A percentile compares a stretch with the other conserved stretches of the same genome.
phyloP scores from a whole-genome alignment of 2,797 vertebrate genomes.

The Gobio occitaniae region DNA sequence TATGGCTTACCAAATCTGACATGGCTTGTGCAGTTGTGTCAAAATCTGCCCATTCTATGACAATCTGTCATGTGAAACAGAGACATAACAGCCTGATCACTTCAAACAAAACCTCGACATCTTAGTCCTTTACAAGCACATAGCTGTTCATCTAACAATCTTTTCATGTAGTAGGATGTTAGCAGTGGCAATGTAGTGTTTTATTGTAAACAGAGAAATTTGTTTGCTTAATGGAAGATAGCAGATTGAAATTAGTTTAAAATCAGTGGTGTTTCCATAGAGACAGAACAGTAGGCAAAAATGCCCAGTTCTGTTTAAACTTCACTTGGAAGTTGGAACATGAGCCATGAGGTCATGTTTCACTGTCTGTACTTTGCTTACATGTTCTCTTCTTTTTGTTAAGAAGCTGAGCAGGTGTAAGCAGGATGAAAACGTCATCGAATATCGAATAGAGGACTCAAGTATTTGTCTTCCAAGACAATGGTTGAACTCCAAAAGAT shows the following conservation, averaged over 20 bases:
- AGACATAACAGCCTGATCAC: slow-evolving; percentile 44
- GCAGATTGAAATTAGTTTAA: not conserved
- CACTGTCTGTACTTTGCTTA: slow-evolving; percentile 9
- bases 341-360: slow-evolving; percentile 40
- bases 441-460: not conserved
- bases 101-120: slow-evolving; percentile 45
- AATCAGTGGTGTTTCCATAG: not conserved
- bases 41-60: slow-evolving; percentile 52
- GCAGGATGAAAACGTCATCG: not conserved
- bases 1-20: slow-evolving; percentile 60
- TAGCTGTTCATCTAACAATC: slow-evolving; percentile 26
- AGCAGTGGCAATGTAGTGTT: not conserved
- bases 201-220: not conserved
- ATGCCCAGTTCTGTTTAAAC: slow-evolving; percentile 44
- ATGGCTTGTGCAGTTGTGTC: slow-evolving; percentile 57
- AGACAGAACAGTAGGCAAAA: not conserved
- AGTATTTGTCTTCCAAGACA: not conserved
- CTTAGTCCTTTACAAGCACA: not conserved
- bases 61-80: slow-evolving; percentile 54
- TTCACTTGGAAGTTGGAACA: slow-evolving; percentile 4
- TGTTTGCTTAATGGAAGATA: not conserved
- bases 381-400: slow-evolving; percentile 14
- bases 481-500: not conserved
- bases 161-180: not conserved
- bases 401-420: slow-evolving; percentile 21